These are phyloP conservation scores for Alcedo quadribrachys DNA, from an alignment of 2,797 vertebrate genomes.

Conservation along the genomic window DNA sequence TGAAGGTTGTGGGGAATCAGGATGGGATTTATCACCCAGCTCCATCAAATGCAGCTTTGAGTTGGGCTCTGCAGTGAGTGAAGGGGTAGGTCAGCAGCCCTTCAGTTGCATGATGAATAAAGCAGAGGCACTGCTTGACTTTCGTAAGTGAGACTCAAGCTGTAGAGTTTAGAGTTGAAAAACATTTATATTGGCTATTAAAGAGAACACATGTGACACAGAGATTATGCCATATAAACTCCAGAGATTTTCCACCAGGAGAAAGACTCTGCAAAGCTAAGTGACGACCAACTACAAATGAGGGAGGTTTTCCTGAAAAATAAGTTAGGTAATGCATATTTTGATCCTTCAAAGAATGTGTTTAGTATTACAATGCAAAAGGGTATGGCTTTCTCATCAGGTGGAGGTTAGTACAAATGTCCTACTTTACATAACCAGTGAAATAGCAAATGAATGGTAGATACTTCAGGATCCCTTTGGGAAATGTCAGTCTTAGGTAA, in stretches of 20 bases:
- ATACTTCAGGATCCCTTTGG: not conserved
- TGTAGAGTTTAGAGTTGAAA: conserved; percentile 30
- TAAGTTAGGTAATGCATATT: not conserved
- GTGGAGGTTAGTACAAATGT: not conserved
- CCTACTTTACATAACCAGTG: not conserved
- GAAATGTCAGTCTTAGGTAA: not conserved
- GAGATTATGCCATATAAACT: conserved; percentile 19
- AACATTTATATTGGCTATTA: conserved; percentile 58
- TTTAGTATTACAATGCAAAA: not conserved
- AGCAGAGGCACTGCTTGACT: not conserved
- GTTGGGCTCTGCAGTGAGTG: not conserved
- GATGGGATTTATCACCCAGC: not conserved
- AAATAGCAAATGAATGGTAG: not conserved
- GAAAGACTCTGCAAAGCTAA: not conserved
- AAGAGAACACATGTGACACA: conserved; percentile 20
- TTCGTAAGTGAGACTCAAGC: conserved; percentile 6
- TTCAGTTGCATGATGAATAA: not conserved
- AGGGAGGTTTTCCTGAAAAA: conserved; percentile 19
- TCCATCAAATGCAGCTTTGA: fast-evolving
- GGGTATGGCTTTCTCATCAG: conserved; percentile 18
- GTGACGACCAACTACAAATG: not conserved
- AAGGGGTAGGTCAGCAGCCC: not conserved
- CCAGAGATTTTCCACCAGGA: conserved; percentile 27
- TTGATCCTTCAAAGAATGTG: not conserved
- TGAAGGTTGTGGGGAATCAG: not conserved